Conservation (phyloP, 2,888 invertebrate genomes). For the Pseudolycoriella hygida region DNA sequence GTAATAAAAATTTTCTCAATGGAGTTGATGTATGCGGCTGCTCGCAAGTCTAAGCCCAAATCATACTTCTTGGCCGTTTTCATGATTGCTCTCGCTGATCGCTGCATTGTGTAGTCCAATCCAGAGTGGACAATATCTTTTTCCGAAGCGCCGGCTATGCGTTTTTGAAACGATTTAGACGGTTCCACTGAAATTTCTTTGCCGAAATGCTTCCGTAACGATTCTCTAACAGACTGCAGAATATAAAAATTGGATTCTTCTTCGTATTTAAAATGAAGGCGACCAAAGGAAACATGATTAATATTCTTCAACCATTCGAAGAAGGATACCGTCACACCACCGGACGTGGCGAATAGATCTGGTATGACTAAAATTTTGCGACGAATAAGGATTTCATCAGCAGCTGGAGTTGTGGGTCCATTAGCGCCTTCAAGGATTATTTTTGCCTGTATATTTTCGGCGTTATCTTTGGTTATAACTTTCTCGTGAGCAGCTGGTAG, state of each 20-base stretch:
- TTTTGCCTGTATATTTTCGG: slow-evolving; percentile 52
- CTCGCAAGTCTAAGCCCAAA: slow-evolving; percentile 64
- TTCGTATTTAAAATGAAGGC: slow-evolving; percentile 75
- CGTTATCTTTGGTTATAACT: slow-evolving; percentile 49
- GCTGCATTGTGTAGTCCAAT: slow-evolving; percentile 66
- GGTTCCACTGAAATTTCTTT: slow-evolving; percentile 78
- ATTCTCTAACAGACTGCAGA: slow-evolving; percentile 90
- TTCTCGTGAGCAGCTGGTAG: slow-evolving; percentile 68
- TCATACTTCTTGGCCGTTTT: slow-evolving; percentile 47
- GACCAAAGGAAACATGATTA: slow-evolving; percentile 77
- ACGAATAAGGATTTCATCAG: slow-evolving; percentile 54
- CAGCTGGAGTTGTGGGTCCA: slow-evolving; percentile 78
- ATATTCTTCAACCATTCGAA: slow-evolving; percentile 84
- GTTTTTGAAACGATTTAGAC: slow-evolving; percentile 46
- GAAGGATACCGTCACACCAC: slow-evolving; percentile 83
- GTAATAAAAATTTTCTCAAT: slow-evolving; percentile 95
- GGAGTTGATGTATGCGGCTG: slow-evolving; percentile 89
- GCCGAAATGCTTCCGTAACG: slow-evolving; percentile 84
- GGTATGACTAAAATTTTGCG: slow-evolving; percentile 65
- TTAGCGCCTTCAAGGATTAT: slow-evolving; percentile 80
- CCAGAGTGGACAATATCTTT: slow-evolving; percentile 75
- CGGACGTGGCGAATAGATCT: slow-evolving; percentile 58
- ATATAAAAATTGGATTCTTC: slow-evolving; percentile 66
- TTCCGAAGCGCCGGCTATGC: slow-evolving; percentile 62
- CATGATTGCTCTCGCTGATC: slow-evolving; percentile 46